Evolutionary conservation across 1,140 invertebrate genomes (phyloP), one percentile per base, ranked within the genome.

Genomic region (Bombus soroeensis): DNA sequence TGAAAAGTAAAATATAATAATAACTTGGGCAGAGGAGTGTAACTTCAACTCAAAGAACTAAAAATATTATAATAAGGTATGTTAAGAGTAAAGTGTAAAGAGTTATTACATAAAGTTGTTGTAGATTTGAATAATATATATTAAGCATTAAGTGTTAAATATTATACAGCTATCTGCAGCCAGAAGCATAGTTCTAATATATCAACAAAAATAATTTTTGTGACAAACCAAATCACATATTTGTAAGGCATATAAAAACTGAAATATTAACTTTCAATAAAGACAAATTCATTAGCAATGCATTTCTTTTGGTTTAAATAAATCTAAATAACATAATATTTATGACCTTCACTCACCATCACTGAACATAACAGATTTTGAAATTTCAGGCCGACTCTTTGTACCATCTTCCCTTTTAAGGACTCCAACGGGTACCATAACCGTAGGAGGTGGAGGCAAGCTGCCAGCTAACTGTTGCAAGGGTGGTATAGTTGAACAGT

Each of bases 351-450:
- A 90, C 92, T 92, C 86, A 95, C 98, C 98, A 95, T 98, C 98
- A 92, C 98, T 98, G 94, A 99, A 99, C 96, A 98, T 98, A 15
- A 99, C 98, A 88, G 97, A 97, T 92, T 97, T 97, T 94, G 97
- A 93, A 92, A 97, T 95, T 93, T 97, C 95, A 89, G 95, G n/a
- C 66, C 94, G 92, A 94, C 96, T 91, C 92, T 96, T 94, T 73
- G 95, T 91, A 93, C 90, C 95, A 91, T 97, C 97, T 93, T 97
- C 96, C 85, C 97, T 95, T 92, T 98, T 98, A 1, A 98, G 95
- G 53, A 98, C 98, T 39, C 98, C 97, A 47, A 98, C 97, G 66
- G 98, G 98, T 39, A 98, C 98, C 96, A 98, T 97, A 3, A 98
- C 97, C 73, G 97, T 97, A 25, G 97, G 97, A 41, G 89, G 97